Conservation (phyloP, 2,888 invertebrate genomes). For the Lysandra bellargus region DNA sequence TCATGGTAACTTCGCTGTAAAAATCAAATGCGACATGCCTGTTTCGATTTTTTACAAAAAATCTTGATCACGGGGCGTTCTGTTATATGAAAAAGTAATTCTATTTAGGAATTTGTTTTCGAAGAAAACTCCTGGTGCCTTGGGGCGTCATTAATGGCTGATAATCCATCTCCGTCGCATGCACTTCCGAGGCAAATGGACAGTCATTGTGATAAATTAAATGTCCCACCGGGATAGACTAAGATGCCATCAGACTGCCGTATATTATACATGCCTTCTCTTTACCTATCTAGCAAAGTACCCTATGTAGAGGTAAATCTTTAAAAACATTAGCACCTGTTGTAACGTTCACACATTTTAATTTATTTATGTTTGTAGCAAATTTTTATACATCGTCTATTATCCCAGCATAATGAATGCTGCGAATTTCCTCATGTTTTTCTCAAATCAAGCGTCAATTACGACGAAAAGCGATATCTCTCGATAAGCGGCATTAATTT, state of each 20-base stretch:
- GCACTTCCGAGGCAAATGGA: conserved; percentile 48
- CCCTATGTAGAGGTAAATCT: no score
- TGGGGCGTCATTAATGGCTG: conserved; percentile 50
- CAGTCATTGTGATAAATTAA: conserved; percentile 40
- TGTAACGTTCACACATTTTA: no score
- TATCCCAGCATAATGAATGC: no score
- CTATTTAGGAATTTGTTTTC: conserved; percentile 6
- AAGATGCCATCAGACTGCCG: conserved; percentile 20
- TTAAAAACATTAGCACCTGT: no score
- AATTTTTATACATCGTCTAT: no score
- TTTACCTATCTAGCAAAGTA: neutral
- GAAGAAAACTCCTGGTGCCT: conserved; percentile 31
- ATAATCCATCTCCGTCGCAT: conserved; percentile 57
- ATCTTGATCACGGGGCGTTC: neutral
- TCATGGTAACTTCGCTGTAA: neutral
- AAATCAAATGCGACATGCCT: neutral
- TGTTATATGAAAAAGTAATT: neutral
- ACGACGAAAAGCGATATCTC: neutral
- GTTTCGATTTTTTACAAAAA: neutral
- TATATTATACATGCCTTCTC: neutral
- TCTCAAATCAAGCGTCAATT: neutral
- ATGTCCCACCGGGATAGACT: conserved; percentile 35
- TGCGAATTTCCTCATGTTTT: no score
- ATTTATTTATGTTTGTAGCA: no score
- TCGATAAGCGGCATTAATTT: conserved; percentile 11